Base-by-base conservation (phyloP, 2,888 invertebrate genomes). In the Calameuta filiformis region DNA sequence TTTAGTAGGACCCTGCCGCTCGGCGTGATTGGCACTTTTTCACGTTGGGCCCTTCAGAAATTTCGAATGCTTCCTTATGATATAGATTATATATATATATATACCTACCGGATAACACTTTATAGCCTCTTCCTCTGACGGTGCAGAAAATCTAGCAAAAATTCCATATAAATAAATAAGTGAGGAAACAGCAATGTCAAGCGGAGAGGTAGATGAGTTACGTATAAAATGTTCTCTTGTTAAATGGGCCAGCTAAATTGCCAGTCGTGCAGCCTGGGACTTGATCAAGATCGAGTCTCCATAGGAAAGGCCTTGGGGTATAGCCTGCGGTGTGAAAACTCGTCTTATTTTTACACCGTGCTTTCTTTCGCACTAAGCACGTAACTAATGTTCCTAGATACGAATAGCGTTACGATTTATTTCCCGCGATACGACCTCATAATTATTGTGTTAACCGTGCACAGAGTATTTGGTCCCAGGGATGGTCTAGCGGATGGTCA, bases 11-110 rank as follows among this genome's bases (percentile, higher is more conserved):
- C 83, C 84, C 77, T 82, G 82, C 81, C 78, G 77, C 76, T 80
- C 84, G 84, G 85, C 87, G 87, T 89, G 90, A 90, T 89, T 84
- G 79, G 88, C 87, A 81, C 78, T 83, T 86, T 85, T 83, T 80
- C 56, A 56, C 56, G 23, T 56, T 56, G 56, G 40, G 23, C 56
- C 56, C 56, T 56, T 56, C 56, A 9, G 56, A 56, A 56, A 56
- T 56, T 56, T 56, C 23, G 9, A 56, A 56, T 23, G 23, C 9
- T 56, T 23, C 56, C 56, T 56, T 56, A 56, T 6, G 23, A 56
- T 56, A 23, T 56, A 23, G 9, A 23, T 9, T 56, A 56, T 56
- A 23, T 56, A 40, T 9, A 23, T 4, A 56, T 2, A 40, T 4
- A 40, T 1, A 15, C 37, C 37, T 37, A 37, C 56, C 56, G 56